Conservation (phyloP, 1,140 invertebrate species). For the Gryllus bimaculatus region DNA sequence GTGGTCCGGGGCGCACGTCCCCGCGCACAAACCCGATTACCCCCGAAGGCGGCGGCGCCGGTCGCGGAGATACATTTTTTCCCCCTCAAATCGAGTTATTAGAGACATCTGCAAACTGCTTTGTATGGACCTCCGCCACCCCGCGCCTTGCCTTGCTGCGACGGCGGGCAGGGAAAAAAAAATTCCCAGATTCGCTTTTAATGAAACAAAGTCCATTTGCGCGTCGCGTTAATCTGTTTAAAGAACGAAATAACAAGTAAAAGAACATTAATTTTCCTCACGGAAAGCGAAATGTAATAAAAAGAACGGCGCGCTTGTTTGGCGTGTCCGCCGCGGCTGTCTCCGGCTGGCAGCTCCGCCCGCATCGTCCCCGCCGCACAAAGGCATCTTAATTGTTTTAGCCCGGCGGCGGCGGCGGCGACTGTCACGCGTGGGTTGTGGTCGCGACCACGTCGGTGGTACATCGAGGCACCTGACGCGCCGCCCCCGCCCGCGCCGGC, state of each 20-base stretch:
- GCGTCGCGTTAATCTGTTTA: slow-evolving; percentile 11
- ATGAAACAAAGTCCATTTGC: slow-evolving; percentile 15
- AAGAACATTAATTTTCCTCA: slow-evolving; percentile 15
- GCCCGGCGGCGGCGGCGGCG: neutral
- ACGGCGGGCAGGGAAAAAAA: slow-evolving; percentile 8
- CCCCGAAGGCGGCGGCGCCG: neutral
- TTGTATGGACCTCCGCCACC: neutral
- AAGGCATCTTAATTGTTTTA: neutral
- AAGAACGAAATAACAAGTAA: slow-evolving; percentile 14
- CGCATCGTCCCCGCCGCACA: neutral
- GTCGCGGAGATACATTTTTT: neutral
- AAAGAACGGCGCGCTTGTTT: slow-evolving; percentile 6
- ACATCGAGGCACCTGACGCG: neutral
- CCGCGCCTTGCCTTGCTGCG: neutral
- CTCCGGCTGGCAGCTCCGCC: neutral
- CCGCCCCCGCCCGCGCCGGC: too few relatives aligned
- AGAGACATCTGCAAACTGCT: neutral
- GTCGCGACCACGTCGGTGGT: neutral
- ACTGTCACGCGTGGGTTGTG: neutral
- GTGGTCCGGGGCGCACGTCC: too few relatives aligned
- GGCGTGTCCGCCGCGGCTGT: neutral
- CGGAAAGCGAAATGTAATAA: slow-evolving; percentile 13
- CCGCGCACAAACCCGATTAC: too few relatives aligned
- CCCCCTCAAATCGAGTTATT: neutral
- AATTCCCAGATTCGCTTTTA: slow-evolving; percentile 11